phyloP scores from a whole-genome alignment of 2,888 invertebrate species.

The Synergus gifuensis region DNA sequence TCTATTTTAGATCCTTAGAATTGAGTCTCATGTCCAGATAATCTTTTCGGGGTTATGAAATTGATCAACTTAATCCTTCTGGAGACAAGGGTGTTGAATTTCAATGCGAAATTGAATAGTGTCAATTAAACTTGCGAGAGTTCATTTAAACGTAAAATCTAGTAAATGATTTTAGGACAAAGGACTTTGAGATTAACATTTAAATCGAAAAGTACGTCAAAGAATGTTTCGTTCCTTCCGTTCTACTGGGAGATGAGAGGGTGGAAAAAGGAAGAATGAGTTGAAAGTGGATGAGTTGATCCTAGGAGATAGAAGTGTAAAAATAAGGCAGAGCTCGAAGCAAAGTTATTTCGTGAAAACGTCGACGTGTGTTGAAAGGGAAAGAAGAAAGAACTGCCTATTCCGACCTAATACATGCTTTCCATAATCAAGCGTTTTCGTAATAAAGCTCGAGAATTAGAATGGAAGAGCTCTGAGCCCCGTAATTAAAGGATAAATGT shows the following conservation, averaged over 20 bases:
- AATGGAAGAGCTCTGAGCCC: conserved; percentile 57
- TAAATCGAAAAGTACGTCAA: conserved; percentile 24
- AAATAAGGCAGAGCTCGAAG: neutral
- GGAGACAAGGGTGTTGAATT: neutral
- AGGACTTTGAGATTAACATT: conserved; percentile 31
- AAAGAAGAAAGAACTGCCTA: neutral
- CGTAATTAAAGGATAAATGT: conserved; percentile 68
- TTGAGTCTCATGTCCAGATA: too few species aligned
- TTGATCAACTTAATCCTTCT: neutral
- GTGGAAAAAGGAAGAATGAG: neutral
- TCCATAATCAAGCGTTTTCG: conserved; percentile 60
- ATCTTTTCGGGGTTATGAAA: neutral
- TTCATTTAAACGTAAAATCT: conserved; percentile 8
- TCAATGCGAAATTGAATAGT: conserved; percentile 13
- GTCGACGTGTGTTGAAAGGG: conserved; percentile 5
- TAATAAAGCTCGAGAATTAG: conserved; percentile 69
- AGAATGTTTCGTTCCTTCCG: conserved; percentile 16
- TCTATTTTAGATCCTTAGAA: neutral
- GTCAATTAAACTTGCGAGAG: neutral
- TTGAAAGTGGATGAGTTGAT: neutral
- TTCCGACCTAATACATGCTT: conserved; percentile 52
- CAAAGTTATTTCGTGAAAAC: neutral
- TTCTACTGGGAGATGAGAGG: neutral
- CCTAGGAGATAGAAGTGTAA: neutral
- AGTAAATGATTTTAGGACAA: conserved; percentile 13